Evolutionary conservation across 2,113 vertebrate species (phyloP).

Genomic region (Pituophis catenifer): DNA sequence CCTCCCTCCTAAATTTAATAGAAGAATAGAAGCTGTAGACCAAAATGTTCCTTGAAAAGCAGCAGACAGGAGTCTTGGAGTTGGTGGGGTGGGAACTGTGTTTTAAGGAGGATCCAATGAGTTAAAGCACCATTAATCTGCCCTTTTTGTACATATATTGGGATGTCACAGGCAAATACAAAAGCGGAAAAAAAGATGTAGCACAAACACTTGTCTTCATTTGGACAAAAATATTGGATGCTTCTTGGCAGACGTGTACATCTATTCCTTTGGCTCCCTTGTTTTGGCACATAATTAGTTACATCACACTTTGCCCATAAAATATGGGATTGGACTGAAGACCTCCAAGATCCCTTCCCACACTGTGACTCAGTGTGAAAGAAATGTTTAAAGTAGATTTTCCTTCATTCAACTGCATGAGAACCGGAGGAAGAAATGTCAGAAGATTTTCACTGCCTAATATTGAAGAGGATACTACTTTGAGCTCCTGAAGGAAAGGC

Average conservation of each 20-base stretch:
- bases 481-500: not conserved
- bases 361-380: not conserved
- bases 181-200: not conserved
- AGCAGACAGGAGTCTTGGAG: not conserved
- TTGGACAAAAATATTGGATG: not conserved
- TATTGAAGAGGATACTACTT: not conserved
- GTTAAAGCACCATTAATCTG: not conserved
- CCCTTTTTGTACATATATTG: not conserved
- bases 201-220: not conserved
- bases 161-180: not conserved
- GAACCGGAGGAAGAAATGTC: not conserved
- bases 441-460: not conserved
- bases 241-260: not conserved
- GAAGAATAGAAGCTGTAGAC: not conserved
- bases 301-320: not conserved
- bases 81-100: not conserved
- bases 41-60: not conserved
- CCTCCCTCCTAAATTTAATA: not conserved
- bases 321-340: not conserved
- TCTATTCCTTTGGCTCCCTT: not conserved
- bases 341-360: not conserved
- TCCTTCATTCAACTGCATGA: not conserved
- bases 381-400: not conserved
- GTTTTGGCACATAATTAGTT: not conserved
- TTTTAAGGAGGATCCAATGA: not conserved